Evolutionary conservation across 2,888 invertebrate genomes (phyloP).

Genomic region (Perizoma flavofasciatum): DNA sequence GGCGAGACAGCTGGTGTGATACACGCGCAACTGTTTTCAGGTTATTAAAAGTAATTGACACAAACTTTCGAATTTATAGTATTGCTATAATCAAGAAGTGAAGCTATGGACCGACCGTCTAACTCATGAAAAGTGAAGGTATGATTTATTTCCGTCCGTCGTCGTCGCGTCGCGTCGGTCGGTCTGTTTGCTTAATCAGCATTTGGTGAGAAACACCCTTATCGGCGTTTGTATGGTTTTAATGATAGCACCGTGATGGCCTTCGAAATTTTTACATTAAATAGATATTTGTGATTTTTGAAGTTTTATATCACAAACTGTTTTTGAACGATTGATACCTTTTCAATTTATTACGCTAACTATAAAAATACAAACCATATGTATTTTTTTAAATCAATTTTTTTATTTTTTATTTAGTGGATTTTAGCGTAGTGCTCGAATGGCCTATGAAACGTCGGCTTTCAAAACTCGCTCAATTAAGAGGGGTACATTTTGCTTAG

Average conservation of each 20-base stretch:
- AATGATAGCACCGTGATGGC: slow-evolving; percentile 57
- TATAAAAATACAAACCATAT: background rate
- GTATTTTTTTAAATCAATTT: too few relatives aligned
- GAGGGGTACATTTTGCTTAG: slow-evolving; percentile 49
- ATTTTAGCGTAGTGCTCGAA: slow-evolving; percentile 9
- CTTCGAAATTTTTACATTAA: slow-evolving; percentile 54
- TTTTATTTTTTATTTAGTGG: background rate
- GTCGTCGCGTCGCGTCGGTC: too few relatives aligned
- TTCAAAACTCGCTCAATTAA: slow-evolving; percentile 63
- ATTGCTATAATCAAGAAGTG: too few relatives aligned
- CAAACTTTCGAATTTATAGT: too few relatives aligned
- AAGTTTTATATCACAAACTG: slow-evolving; percentile 26
- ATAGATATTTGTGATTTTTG: slow-evolving; percentile 41
- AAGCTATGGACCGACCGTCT: too few relatives aligned
- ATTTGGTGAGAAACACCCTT: slow-evolving; percentile 10
- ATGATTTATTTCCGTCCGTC: too few relatives aligned
- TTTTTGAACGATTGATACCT: slow-evolving; percentile 15
- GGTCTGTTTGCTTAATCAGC: background rate
- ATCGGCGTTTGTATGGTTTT: slow-evolving; percentile 27
- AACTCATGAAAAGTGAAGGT: too few relatives aligned
- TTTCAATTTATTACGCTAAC: slow-evolving; percentile 1
- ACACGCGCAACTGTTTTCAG: too few relatives aligned
- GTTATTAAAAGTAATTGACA: too few relatives aligned
- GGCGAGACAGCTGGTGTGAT: too few relatives aligned
- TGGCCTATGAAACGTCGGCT: slow-evolving; percentile 2